Evolutionary conservation across 2,113 vertebrate genomes (phyloP), one percentile per base, ranked within the genome.

Genomic region (Natator depressus): DNA sequence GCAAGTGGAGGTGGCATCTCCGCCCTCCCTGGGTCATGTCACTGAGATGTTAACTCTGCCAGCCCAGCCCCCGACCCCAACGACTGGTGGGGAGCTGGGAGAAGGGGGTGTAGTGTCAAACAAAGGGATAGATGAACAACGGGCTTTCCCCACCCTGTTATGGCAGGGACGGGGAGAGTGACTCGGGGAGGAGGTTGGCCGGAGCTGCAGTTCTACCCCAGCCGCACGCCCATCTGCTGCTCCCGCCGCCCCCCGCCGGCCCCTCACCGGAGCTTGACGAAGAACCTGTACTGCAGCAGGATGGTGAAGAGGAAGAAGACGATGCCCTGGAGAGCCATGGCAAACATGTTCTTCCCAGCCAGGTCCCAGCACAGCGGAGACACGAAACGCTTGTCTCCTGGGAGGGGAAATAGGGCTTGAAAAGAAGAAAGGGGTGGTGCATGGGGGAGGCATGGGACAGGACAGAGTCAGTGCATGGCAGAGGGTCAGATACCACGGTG

Each of bases 281-380:
- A 98, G 97, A 98, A 98, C 12, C 97, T 95, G 95, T 99, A 98
- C 95, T 99, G 99, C 65, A 99, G 98, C 94, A 99, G 96, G 69
- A 99, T 89, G 0, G 99, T 99, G 97, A 99, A 98, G 96, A 99
- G 96, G 85, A 99, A 99, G 98, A 99, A 99, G 91, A 99, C 10
- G 0, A 98, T 51, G 1, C 99, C 99, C 95, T 99, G 98, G 2
- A 99, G 24, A 1, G 98, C 98, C 99, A 99, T 99, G 80, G 99
- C 99, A 0, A 99, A 98, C 86, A 99, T 98, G 97, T 99, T 99
- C 96, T 99, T 99, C 80, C 99, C 99, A 0, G 98, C 99, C 96
- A 99, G 98, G 62, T 99, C 99, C 99, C 99, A 99, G 80, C 98
- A 98, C 49, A 99, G 97, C 3, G 99, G 99, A 0, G 99, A 99